Conservation (phyloP, 2,888 invertebrate species). For the Plagiodera versicolora region DNA sequence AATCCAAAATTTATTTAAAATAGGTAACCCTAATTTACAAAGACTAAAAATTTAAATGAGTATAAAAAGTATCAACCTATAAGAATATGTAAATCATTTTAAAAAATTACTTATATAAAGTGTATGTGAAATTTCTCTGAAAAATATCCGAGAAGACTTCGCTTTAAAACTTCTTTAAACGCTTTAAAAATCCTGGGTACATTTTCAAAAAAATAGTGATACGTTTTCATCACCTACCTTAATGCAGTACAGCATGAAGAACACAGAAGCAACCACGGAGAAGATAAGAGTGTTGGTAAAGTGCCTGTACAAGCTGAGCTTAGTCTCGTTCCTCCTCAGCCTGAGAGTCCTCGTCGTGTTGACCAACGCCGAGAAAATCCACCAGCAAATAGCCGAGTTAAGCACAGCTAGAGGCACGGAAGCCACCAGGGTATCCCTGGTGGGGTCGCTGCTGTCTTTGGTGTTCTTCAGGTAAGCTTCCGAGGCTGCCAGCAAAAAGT, state of each 20-base stretch:
- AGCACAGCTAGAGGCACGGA: constrained; percentile 84
- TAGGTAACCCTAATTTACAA: too few species aligned
- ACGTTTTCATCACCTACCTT: constrained; percentile 53
- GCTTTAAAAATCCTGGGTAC: too few species aligned
- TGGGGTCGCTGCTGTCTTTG: constrained; percentile 62
- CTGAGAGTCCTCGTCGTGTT: constrained; percentile 88
- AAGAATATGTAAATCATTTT: too few species aligned
- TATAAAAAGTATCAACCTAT: too few species aligned
- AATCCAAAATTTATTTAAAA: too few species aligned
- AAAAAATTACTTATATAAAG: too few species aligned
- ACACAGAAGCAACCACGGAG: constrained; percentile 85
- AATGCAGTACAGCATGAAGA: constrained; percentile 93
- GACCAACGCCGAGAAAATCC: constrained; percentile 87
- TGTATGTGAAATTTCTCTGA: too few species aligned
- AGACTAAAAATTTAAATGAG: too few species aligned
- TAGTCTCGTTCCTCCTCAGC: constrained; percentile 85
- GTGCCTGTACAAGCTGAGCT: constrained; percentile 85
- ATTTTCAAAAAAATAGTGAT: too few species aligned
- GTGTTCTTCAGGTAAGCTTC: constrained; percentile 83
- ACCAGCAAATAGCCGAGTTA: constrained; percentile 90
- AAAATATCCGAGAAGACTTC: too few species aligned
- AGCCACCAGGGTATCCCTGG: constrained; percentile 71
- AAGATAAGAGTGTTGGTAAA: constrained; percentile 94
- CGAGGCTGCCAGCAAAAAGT: constrained; percentile 81
- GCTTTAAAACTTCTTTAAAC: too few species aligned